Base-by-base conservation (phyloP, 2,888 invertebrate species). In the Ophion ventricosus region DNA sequence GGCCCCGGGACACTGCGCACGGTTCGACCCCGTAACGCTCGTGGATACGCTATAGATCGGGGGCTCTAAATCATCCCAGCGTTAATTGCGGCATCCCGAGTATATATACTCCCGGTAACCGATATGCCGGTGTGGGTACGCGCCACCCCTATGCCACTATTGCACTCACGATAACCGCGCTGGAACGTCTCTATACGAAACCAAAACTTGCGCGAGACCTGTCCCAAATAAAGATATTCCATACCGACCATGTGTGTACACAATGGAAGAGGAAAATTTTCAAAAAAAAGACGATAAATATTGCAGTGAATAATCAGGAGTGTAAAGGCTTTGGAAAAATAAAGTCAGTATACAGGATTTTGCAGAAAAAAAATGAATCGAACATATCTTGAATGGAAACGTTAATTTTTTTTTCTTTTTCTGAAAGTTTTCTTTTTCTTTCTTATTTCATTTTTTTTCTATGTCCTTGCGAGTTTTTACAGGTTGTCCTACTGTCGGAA, bases 71-170 rank as follows among this genome's bases (percentile, higher is more conserved):
- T 90, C 91, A 90, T 83, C 74, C 80, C 82, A 79, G 69, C 87
- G 86, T 90, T 91, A 91, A 91, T 90, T 91, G 88, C 89, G 83
- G 86, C 85, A 90, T 87, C 90, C 90, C 88, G 81, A 61, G 25
- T 56, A 66, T 78, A 84, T 43, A 67, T 76, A 84, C 85, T 74
- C 72, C 56, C 57, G 84, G 87, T 87, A 87, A 89, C 88, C 72
- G 74, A 79, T 74, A 61, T 70, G 64, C 81, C 63, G 61, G 78
- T 23, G 11, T 74, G 78, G 61, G 74, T 81, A 49, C 14, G 14
- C 49, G 49, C 49, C 57, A 43, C 67, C 29, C 43, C 49, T 57
- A 40, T 70, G 43, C 40, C 57, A 54, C 70, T 79, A 72, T 79
- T 64, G 64, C 40, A 43, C 43, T 23, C 17, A 23, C 70, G 61